These are phyloP conservation scores for Oxyteleia sp. DNA, from an alignment of 2,888 invertebrate genomes.

Conservation along the genomic window DNA sequence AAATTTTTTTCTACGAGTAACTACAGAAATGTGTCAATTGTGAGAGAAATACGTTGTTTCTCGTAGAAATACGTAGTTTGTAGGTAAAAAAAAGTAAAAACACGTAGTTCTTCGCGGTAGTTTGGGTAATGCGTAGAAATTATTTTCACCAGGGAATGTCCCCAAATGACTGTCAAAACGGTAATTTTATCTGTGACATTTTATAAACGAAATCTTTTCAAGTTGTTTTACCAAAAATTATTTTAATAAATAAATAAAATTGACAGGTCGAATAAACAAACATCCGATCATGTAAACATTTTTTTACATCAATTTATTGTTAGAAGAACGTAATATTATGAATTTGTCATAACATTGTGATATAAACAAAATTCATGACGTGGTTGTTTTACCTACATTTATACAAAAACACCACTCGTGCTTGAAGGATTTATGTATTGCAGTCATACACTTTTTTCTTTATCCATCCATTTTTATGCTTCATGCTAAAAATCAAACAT, in stretches of 20 bases:
- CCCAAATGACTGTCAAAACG: too few relatives aligned
- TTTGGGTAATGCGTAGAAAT: too few relatives aligned
- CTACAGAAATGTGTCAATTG: too few relatives aligned
- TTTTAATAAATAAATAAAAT: neutral
- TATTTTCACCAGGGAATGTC: too few relatives aligned
- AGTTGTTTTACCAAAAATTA: too few relatives aligned
- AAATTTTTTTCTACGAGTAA: too few relatives aligned
- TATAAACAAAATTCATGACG: slow-evolving; percentile 60
- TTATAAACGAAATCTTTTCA: too few relatives aligned
- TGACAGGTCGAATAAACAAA: neutral
- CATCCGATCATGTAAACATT: slow-evolving; percentile 43
- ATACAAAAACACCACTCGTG: slow-evolving; percentile 62
- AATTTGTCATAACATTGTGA: slow-evolving; percentile 61
- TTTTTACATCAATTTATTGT: slow-evolving; percentile 69
- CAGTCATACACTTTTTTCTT: slow-evolving; percentile 35
- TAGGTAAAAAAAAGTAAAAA: too few relatives aligned
- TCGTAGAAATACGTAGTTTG: too few relatives aligned
- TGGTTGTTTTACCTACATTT: slow-evolving; percentile 51
- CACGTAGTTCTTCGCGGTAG: too few relatives aligned
- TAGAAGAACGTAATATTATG: slow-evolving; percentile 65
- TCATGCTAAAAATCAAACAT: slow-evolving; percentile 42
- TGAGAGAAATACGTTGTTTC: too few relatives aligned
- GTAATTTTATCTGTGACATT: too few relatives aligned
- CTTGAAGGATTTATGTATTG: slow-evolving; percentile 41
- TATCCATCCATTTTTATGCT: neutral